Percentiles rank a stretch among this genome's conserved stretches.
phyloP scores from a whole-genome alignment of 1,140 invertebrate species.

The Diabrotica virgifera region DNA sequence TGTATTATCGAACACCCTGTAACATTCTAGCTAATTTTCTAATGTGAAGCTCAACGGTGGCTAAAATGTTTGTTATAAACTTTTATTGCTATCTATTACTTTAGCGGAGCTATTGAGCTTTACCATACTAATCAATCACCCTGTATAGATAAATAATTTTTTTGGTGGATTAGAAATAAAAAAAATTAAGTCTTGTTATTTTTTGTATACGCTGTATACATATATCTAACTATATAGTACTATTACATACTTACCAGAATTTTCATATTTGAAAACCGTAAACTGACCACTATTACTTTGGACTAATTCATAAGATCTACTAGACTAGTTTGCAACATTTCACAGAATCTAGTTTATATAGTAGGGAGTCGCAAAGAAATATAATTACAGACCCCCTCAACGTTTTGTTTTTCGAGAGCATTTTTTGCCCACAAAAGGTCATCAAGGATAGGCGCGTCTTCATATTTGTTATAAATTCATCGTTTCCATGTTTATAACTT shows the following conservation, averaged over 20 bases:
- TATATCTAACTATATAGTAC: background rate
- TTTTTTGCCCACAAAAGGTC: slow-evolving; percentile 1
- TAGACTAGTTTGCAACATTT: slow-evolving; percentile 9
- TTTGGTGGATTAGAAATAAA: background rate
- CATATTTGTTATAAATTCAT: slow-evolving; percentile 9
- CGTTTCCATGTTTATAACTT: background rate
- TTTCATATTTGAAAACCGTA: background rate
- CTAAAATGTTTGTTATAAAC: too few species aligned
- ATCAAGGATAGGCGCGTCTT: slow-evolving; percentile 13
- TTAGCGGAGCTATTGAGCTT: too few species aligned
- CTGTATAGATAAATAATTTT: background rate
- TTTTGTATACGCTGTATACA: background rate
- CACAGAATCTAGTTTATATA: slow-evolving; percentile 14
- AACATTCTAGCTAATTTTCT: too few species aligned
- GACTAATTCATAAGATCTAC: background rate
- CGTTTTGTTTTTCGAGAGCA: slow-evolving; percentile 9
- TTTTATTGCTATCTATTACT: too few species aligned
- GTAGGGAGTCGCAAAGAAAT: background rate
- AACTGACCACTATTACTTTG: background rate
- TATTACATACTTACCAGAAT: slow-evolving; percentile 4
- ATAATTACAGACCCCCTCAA: slow-evolving; percentile 1
- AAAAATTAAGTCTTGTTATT: background rate
- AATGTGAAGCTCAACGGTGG: too few species aligned
- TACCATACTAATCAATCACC: too few species aligned
- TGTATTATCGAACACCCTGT: too few species aligned